Percentiles rank a stretch among this genome's conserved stretches.
Evolutionary conservation across 2,797 vertebrate genomes (phyloP).

Genomic region (Lateolabrax maculatus): DNA sequence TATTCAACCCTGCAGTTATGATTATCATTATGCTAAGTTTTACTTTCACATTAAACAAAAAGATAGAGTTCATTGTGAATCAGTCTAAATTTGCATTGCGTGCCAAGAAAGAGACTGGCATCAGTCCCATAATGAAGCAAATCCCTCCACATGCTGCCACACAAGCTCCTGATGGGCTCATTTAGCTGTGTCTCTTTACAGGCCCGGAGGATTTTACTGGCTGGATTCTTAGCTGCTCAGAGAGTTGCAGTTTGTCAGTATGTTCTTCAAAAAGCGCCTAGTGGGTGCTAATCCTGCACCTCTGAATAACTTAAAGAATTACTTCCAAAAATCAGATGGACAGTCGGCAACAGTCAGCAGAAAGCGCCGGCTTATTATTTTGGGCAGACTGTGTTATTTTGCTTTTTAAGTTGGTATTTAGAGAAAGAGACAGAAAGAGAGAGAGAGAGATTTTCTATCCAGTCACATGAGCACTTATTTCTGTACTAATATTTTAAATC

Average conservation of each 20-base stretch:
- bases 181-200: constrained; percentile 26
- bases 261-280: constrained; percentile 6
- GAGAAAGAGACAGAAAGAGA: not conserved
- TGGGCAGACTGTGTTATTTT: constrained; percentile 11
- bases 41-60: not conserved
- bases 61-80: constrained; percentile 4
- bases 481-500: constrained; percentile 66
- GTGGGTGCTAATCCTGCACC: constrained; percentile 14
- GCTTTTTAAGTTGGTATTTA: not conserved
- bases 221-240: constrained; percentile 3
- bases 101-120: constrained; percentile 6
- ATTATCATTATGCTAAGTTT: constrained; percentile 1
- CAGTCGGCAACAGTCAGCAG: constrained; percentile 14
- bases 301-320: constrained; percentile 32
- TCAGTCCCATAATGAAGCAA: constrained; percentile 4
- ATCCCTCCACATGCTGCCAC: constrained; percentile 29
- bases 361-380: constrained; percentile 34
- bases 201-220: constrained; percentile 28
- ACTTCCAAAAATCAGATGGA: constrained; percentile 22
- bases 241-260: constrained; percentile 21
- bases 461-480: constrained; percentile 59
- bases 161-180: constrained; percentile 29
- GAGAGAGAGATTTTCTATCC: constrained; percentile 35
- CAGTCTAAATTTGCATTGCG: not conserved
- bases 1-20: not conserved